These are phyloP conservation scores for Aplysina aerophoba DNA, from an alignment of 37 sponge, comb jelly and placozoan species.

Conservation along the genomic window DNA sequence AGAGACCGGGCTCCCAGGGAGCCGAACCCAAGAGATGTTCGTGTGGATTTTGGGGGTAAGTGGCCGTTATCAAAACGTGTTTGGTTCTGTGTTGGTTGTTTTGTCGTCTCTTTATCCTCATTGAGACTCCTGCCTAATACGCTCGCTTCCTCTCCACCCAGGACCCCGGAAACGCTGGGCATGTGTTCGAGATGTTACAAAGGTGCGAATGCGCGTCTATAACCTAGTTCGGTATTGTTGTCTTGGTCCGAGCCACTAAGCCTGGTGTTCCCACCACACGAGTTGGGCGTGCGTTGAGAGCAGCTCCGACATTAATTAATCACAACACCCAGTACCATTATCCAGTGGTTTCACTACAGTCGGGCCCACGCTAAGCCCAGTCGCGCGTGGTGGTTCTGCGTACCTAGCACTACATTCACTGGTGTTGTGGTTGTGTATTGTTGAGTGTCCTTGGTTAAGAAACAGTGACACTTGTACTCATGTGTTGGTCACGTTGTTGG, in stretches of 20 bases:
- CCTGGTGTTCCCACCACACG: too few relatives aligned
- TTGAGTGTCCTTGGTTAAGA: too few relatives aligned
- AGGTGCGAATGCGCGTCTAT: conserved; percentile 37
- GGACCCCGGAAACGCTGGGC: conserved; percentile 71
- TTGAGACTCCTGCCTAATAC: not conserved
- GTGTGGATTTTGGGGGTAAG: conserved; percentile 85
- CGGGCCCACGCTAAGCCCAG: not conserved
- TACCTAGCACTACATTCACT: too few relatives aligned
- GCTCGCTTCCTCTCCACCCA: not conserved
- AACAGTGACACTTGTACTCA: too few relatives aligned
- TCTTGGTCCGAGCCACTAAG: not conserved
- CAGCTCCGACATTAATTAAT: too few relatives aligned
- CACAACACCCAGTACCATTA: not conserved
- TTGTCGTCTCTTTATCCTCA: not conserved
- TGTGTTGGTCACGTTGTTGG: too few relatives aligned
- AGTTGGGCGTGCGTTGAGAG: too few relatives aligned
- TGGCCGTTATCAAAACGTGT: not conserved
- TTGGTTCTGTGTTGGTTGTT: not conserved
- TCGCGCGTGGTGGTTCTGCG: too few relatives aligned
- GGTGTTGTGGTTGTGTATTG: too few relatives aligned
- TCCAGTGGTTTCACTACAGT: not conserved
- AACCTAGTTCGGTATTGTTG: not conserved
- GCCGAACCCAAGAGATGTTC: conserved; percentile 62
- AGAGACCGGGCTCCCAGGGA: conserved; percentile 51
- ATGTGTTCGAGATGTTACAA: conserved; percentile 82